phyloP scores from a whole-genome alignment of 2,888 invertebrate species.

The Alsophila aescularia region DNA sequence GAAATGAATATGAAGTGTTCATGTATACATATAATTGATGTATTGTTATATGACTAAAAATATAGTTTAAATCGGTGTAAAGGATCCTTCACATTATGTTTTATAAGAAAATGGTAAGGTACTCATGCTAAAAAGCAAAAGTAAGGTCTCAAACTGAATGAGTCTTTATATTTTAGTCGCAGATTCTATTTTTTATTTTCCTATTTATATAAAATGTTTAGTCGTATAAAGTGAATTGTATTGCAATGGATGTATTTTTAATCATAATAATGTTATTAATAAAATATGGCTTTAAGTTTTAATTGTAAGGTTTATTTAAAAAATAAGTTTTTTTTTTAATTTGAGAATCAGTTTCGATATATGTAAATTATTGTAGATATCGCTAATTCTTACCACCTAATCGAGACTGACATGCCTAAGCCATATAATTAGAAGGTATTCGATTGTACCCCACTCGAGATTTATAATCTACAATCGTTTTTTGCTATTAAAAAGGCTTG shows the following conservation, averaged over 20 bases:
- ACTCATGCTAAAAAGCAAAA: too few species aligned
- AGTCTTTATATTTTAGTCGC: too few species aligned
- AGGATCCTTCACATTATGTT: too few species aligned
- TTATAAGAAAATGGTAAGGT: too few species aligned
- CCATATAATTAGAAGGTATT: conserved; percentile 56
- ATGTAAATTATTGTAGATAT: conserved; percentile 56
- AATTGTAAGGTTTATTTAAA: conserved; percentile 38
- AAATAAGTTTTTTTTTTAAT: conserved; percentile 39
- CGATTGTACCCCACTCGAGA: conserved; percentile 37
- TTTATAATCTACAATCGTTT: conserved; percentile 13
- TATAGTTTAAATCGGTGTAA: too few species aligned
- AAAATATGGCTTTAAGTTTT: conserved; percentile 54
- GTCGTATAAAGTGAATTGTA: background rate
- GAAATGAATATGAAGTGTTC: background rate
- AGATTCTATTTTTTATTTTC: too few species aligned
- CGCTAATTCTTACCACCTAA: conserved; percentile 56
- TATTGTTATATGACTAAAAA: too few species aligned
- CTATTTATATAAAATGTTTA: background rate
- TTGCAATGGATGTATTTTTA: background rate
- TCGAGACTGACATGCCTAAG: conserved; percentile 77
- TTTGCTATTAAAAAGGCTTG: background rate
- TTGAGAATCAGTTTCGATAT: conserved; percentile 61
- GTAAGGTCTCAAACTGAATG: too few species aligned
- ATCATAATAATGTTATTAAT: conserved; percentile 9
- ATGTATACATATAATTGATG: background rate